phyloP scores from a whole-genome alignment of 2,113 vertebrate species.

The Leptosomus discolor region DNA sequence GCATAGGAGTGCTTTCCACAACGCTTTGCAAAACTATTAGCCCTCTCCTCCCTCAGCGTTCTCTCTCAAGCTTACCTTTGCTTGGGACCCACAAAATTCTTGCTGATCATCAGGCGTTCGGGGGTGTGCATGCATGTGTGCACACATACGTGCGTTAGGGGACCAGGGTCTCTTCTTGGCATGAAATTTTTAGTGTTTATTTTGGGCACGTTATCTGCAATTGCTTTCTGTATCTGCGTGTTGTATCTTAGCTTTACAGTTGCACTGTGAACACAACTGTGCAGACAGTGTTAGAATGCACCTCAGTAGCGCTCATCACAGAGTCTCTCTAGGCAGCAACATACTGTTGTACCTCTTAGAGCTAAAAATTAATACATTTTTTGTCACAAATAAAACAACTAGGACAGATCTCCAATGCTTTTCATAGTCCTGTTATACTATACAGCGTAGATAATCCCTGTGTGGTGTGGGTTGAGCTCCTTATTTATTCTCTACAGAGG shows the following conservation, averaged over 20 bases:
- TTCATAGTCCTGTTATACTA: background rate
- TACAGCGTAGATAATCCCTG: background rate
- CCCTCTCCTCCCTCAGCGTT: background rate
- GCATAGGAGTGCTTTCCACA: background rate
- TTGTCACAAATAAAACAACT: background rate
- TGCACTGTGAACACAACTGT: background rate
- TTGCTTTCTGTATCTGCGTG: background rate
- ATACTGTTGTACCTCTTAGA: background rate
- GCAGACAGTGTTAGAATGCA: background rate
- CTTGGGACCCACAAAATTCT: background rate
- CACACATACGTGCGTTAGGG: accelerated
- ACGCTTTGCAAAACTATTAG: background rate
- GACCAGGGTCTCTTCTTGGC: background rate
- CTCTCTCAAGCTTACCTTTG: background rate
- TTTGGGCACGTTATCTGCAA: background rate
- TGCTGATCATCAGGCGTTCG: background rate
- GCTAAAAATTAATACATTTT: background rate
- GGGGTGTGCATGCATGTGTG: accelerated
- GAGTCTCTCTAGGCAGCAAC: background rate
- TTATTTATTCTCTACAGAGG: background rate
- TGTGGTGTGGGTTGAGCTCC: background rate
- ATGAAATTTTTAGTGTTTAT: background rate
- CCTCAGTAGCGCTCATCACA: background rate
- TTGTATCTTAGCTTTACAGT: background rate
- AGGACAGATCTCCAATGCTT: background rate